These are phyloP conservation scores for Neopelma chrysocephalum DNA, from an alignment of 2,797 vertebrate species.

Conservation along the genomic window DNA sequence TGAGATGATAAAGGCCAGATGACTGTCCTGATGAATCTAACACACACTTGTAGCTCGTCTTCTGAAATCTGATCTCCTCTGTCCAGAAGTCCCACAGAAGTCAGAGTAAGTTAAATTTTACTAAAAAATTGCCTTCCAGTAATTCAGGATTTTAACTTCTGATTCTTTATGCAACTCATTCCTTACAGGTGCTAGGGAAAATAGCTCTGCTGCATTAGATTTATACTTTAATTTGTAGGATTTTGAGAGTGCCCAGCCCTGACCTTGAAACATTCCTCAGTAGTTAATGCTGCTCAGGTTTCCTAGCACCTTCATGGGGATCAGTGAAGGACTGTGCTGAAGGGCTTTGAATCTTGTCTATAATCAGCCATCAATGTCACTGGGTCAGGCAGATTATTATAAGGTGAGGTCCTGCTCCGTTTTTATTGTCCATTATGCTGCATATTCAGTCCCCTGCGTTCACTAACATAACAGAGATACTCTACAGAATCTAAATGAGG, in stretches of 20 bases:
- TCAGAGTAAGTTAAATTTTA: background rate
- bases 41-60: background rate
- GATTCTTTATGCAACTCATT: background rate
- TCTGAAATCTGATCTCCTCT: background rate
- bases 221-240: background rate
- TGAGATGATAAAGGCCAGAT: background rate
- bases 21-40: background rate
- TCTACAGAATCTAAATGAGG: background rate
- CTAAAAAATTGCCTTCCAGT: background rate
- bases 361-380: background rate
- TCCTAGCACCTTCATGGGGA: background rate
- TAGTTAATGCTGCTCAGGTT: background rate
- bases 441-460: background rate
- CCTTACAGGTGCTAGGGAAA: background rate
- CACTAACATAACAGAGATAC: background rate
- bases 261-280: background rate
- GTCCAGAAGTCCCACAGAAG: background rate
- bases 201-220: background rate
- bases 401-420: background rate
- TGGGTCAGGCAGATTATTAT: background rate
- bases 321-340: background rate
- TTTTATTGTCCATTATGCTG: background rate
- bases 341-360: background rate
- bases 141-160: background rate
- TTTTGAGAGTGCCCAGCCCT: background rate